phyloP scores from a whole-genome alignment of 2,888 invertebrate species.

The Ochropleura plecta region DNA sequence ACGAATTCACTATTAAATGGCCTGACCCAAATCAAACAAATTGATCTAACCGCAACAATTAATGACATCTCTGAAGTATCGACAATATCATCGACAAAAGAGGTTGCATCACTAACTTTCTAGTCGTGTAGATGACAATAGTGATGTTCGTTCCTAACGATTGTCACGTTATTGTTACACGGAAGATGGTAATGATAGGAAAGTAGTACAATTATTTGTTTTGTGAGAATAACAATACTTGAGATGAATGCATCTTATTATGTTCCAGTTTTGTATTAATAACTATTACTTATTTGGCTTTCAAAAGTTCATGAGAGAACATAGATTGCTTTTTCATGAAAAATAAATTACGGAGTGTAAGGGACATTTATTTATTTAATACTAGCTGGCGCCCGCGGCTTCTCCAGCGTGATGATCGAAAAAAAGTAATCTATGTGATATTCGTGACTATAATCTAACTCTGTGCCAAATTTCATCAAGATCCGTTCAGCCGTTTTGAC shows the following conservation, averaged over 20 bases:
- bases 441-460: too few relatives aligned
- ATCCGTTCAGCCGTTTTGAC: too few relatives aligned
- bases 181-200: constrained; percentile 43
- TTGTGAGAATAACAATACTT: constrained; percentile 16
- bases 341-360: background rate
- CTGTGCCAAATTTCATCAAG: too few relatives aligned
- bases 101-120: constrained; percentile 56
- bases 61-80: constrained; percentile 49
- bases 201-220: constrained; percentile 35
- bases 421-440: too few relatives aligned
- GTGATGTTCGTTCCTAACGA: constrained; percentile 37
- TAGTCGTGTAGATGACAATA: constrained; percentile 45
- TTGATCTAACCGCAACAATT: constrained; percentile 51
- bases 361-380: background rate
- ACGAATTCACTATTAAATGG: constrained; percentile 21
- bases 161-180: constrained; percentile 42
- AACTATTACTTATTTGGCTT: background rate
- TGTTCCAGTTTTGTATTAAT: background rate
- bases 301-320: background rate
- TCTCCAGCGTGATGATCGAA: too few relatives aligned
- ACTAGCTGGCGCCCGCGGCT: too few relatives aligned
- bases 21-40: constrained; percentile 48
- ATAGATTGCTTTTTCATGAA: background rate
- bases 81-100: constrained; percentile 37
- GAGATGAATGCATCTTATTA: background rate